These are phyloP conservation scores for Bimastos eiseni DNA, from an alignment of 2,888 invertebrate species.

Conservation along the genomic window DNA sequence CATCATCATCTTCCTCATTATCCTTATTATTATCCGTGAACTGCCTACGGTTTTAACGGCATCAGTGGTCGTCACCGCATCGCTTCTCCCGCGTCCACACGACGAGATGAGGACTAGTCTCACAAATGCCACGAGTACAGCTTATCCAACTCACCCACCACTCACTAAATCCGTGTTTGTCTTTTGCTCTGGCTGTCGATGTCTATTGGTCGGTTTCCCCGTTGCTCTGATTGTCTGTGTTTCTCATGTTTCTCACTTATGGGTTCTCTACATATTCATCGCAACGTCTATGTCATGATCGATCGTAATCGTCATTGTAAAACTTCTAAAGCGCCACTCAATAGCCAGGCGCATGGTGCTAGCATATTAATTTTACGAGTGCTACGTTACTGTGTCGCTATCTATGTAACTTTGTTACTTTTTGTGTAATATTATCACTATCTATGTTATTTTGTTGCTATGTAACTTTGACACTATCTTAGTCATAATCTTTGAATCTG, in stretches of 20 bases:
- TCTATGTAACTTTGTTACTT: background rate
- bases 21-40: slow-evolving; percentile 2
- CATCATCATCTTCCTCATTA: slow-evolving; percentile 25
- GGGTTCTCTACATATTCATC: background rate
- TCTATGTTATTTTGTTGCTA: background rate
- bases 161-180: background rate
- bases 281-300: too few species aligned
- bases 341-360: too few species aligned
- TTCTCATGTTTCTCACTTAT: background rate
- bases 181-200: background rate
- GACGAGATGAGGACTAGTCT: background rate
- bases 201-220: background rate
- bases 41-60: background rate
- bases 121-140: too few species aligned
- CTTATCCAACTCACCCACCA: background rate
- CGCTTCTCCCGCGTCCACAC: background rate
- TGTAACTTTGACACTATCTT: background rate
- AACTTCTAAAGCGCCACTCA: too few species aligned
- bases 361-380: too few species aligned
- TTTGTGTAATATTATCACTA: background rate
- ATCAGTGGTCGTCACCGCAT: background rate
- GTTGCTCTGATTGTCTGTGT: background rate
- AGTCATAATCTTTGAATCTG: background rate
- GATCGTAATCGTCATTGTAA: too few species aligned
- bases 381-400: too few species aligned